Base-by-base conservation (phyloP, 2,888 invertebrate genomes). In the Bellardia pandia region DNA sequence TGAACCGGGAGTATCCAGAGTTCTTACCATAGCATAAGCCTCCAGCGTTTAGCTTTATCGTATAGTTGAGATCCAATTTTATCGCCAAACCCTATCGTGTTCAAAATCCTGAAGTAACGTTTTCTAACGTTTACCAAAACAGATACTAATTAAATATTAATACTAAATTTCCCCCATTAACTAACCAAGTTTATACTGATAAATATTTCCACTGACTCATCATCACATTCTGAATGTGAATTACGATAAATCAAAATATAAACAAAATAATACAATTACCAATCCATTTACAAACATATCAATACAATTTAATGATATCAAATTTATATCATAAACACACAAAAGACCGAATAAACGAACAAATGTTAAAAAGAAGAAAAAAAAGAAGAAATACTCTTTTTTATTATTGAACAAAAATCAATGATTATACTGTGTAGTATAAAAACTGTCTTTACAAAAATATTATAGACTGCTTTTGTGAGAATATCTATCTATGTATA, bases 271-370 rank as follows among this genome's bases (percentile, higher is more conserved):
- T 79, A 69, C 79, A 71, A 79, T 69, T 60, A 48, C 37, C 62
- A 62, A 16, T 62, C 48, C 42, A 51, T 69, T 79, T 79, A 69
- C 23, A 40, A 71, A 48, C 9, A 48, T 51, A 71, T 69, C 69
- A 69, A 69, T 79, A 69, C 23, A 60, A 62, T 48, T 48, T 60
- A 79, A 71, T 62, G 37, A 71, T 79, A 37, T 79, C 33, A 48
- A 79, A 71, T 48, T 48, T 51, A 62, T 62, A 62, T 51, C 62
- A 60, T n/a, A 23, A 56, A 16, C 3, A 8, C n/a, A n/a, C 33
- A 60, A 37, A 45, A 75, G 16, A 33, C 13, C 5, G 16, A 23
- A 40, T 5, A 3, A 75, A 64, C n/a, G 16, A 13, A 37, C 48
- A 16, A 7, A 62, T 33, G 51, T 2, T 6, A 33, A 60, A 60